phyloP scores from a whole-genome alignment of 2,888 invertebrate genomes.

The Drosophila putrida region DNA sequence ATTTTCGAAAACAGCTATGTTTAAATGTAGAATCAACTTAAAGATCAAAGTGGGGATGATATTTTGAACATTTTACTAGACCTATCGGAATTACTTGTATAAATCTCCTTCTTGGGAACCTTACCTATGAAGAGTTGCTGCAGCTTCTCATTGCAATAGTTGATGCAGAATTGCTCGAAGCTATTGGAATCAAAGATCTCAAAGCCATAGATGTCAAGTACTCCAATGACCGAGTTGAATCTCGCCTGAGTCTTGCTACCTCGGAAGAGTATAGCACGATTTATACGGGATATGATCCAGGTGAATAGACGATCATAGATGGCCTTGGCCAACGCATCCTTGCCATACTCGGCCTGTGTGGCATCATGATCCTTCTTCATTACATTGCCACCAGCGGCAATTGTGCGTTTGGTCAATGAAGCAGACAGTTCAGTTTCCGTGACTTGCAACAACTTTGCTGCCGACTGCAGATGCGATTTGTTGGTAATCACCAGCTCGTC shows the following conservation, averaged over 20 bases:
- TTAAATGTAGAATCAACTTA: too few relatives aligned
- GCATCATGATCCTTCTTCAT: constrained; percentile 96
- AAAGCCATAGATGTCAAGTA: constrained; percentile 99
- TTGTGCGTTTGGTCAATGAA: constrained; percentile 94
- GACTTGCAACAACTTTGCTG: constrained; percentile 89
- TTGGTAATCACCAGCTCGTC: constrained; percentile 88
- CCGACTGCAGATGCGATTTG: constrained; percentile 87
- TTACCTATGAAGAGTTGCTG: constrained; percentile 98
- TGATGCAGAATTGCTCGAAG: constrained; percentile 99
- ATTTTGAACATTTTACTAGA: too few relatives aligned
- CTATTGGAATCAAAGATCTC: constrained; percentile 99
- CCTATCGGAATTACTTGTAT: too few relatives aligned
- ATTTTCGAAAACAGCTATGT: too few relatives aligned
- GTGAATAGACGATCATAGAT: constrained; percentile 97
- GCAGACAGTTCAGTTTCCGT: constrained; percentile 89
- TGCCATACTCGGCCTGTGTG: constrained; percentile 93
- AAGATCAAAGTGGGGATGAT: too few relatives aligned
- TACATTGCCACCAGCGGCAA: constrained; percentile 96
- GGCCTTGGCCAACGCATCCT: constrained; percentile 96
- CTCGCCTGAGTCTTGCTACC: constrained; percentile 82
- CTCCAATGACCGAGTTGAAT: constrained; percentile 88
- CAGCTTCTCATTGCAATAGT: constrained; percentile 99
- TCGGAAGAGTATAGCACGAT: constrained; percentile 94
- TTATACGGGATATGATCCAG: constrained; percentile 97
- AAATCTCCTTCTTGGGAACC: constrained; percentile 40